Percentiles rank a stretch among this genome's conserved stretches.
phyloP scores from a whole-genome alignment of 2,888 invertebrate genomes.

The Xestia rhomboidea region DNA sequence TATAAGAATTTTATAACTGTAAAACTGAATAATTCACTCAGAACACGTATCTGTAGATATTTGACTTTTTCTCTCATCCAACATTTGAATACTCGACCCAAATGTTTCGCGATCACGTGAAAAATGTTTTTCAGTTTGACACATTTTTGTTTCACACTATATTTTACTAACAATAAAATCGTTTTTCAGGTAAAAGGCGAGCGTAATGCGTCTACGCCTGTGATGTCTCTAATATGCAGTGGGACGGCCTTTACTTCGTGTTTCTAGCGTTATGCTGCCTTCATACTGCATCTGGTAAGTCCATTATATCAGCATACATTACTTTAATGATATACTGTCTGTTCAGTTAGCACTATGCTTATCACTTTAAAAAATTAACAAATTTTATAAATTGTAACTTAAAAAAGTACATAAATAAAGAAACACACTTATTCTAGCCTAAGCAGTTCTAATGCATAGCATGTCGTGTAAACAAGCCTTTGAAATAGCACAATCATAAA shows the following conservation, averaged over 20 bases:
- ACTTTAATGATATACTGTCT: slow-evolving; percentile 25
- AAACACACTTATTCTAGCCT: slow-evolving; percentile 10
- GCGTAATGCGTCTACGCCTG: slow-evolving; percentile 83
- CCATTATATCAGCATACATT: background rate
- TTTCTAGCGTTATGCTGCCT: slow-evolving; percentile 88
- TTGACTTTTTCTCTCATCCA: background rate
- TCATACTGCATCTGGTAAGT: slow-evolving; percentile 86
- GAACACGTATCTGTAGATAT: background rate
- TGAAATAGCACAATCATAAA: slow-evolving; percentile 26
- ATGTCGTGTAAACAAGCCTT: slow-evolving; percentile 28
- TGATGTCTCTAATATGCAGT: slow-evolving; percentile 90
- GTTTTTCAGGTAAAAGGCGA: slow-evolving; percentile 80
- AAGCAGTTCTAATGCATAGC: slow-evolving; percentile 31
- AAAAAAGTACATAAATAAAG: slow-evolving; percentile 38
- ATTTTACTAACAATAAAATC: background rate
- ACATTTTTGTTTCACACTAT: background rate
- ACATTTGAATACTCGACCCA: background rate
- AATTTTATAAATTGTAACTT: background rate
- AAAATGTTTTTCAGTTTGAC: background rate
- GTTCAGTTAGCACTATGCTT: slow-evolving; percentile 60
- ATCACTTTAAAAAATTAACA: slow-evolving; percentile 32
- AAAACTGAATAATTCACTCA: background rate
- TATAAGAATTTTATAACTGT: background rate
- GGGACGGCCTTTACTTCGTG: slow-evolving; percentile 87
- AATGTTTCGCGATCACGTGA: background rate